phyloP scores from a whole-genome alignment of 1,140 invertebrate genomes.

The Brachionus asplanchnoidis region DNA sequence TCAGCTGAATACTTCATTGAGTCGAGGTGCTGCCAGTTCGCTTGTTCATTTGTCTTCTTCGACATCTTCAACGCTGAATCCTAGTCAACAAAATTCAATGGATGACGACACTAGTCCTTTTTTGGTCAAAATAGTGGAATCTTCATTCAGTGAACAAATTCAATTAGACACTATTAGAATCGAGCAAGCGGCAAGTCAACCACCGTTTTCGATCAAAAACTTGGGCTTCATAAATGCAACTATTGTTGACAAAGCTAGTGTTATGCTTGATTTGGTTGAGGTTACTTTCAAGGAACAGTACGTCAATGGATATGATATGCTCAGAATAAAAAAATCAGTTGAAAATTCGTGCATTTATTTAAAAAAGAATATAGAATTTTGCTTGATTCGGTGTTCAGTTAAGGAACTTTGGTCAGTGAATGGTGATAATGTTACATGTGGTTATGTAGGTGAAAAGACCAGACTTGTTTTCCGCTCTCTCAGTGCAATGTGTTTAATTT shows the following conservation, averaged over 20 bases:
- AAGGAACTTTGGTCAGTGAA: background rate
- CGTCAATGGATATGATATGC: conserved; percentile 95
- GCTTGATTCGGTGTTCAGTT: background rate
- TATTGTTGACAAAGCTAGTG: conserved; percentile 57
- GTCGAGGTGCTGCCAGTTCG: background rate
- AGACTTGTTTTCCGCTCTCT: conserved; percentile 86
- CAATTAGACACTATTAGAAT: conserved; percentile 18
- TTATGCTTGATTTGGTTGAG: conserved; percentile 90
- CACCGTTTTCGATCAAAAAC: conserved; percentile 33
- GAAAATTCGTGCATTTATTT: conserved; percentile 11
- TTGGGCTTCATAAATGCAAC: background rate
- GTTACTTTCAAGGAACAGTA: conserved; percentile 96
- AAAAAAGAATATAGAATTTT: conserved; percentile 33
- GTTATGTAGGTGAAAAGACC: background rate
- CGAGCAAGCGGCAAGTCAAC: background rate
- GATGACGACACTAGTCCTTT: conserved; percentile 32
- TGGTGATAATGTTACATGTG: conserved; percentile 7
- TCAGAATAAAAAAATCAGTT: conserved; percentile 75
- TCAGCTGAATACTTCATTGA: background rate
- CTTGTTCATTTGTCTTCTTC: background rate
- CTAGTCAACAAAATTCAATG: background rate
- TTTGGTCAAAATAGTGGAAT: background rate
- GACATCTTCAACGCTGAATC: background rate
- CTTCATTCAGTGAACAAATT: conserved; percentile 24
- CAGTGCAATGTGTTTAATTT: conserved; percentile 88